These are phyloP conservation scores for Hormiphora californensis DNA, from an alignment of 37 sponge, comb jelly and placozoan genomes.

Conservation along the genomic window DNA sequence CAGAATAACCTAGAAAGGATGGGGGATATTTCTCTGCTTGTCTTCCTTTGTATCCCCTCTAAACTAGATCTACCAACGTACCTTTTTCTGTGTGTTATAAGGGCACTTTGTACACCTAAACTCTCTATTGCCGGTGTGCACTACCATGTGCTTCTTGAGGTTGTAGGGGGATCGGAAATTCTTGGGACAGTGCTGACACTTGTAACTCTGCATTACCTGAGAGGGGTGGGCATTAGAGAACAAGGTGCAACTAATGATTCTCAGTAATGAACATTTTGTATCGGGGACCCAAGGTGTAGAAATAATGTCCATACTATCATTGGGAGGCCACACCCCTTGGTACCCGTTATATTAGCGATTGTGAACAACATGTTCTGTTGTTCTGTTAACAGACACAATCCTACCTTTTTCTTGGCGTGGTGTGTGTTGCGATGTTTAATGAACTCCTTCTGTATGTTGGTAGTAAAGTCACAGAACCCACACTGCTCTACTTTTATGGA, in stretches of 20 bases:
- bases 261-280: too few species aligned
- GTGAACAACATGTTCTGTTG: too few species aligned
- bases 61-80: too few species aligned
- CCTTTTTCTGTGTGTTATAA: constrained; percentile 46
- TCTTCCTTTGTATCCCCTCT: too few species aligned
- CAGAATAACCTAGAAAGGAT: too few species aligned
- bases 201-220: constrained; percentile 15
- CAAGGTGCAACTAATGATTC: too few species aligned
- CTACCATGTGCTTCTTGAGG: constrained; percentile 20
- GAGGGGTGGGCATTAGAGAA: constrained; percentile 20
- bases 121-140: constrained; percentile 30
- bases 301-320: too few species aligned
- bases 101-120: constrained; percentile 42
- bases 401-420: neutral
- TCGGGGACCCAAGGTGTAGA: too few species aligned
- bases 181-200: constrained; percentile 37
- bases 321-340: too few species aligned
- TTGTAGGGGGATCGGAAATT: constrained; percentile 5
- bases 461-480: neutral
- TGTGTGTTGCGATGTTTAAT: constrained; percentile 14
- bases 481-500: neutral
- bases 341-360: too few species aligned
- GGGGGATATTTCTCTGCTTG: too few species aligned
- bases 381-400: too few species aligned
- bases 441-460: constrained; percentile 36